These are phyloP conservation scores for Tolypeutes matacus DNA, from an alignment of 2,797 vertebrate genomes.

Conservation along the genomic window DNA sequence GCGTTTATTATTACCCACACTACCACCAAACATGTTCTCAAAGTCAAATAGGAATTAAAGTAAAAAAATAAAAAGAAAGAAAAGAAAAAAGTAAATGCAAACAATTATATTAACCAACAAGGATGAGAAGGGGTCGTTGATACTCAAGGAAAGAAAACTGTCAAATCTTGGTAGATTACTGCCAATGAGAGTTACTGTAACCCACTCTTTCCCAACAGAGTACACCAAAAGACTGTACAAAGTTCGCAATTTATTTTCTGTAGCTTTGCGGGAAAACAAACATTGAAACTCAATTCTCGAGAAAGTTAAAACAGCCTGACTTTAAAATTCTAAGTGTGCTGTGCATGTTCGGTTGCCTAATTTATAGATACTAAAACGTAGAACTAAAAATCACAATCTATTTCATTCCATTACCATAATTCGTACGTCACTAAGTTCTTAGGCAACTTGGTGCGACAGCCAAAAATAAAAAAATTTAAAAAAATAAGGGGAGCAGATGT, in stretches of 20 bases:
- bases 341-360: neutral
- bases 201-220: constrained; percentile 15
- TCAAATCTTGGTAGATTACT: neutral
- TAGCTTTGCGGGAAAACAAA: neutral
- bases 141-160: neutral
- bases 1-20: neutral
- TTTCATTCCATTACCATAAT: neutral
- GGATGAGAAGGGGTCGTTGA: neutral
- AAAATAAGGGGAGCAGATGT: no score
- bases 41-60: neutral
- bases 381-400: neutral
- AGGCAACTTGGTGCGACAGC: constrained; percentile 28
- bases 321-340: neutral
- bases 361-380: neutral
- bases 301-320: neutral
- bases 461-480: neutral
- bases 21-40: neutral
- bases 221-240: constrained; percentile 56
- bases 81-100: neutral
- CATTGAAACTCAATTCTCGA: neutral
- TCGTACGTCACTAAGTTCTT: neutral
- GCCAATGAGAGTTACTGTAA: neutral
- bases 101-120: neutral
- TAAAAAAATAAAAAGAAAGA: neutral
- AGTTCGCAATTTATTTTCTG: constrained; percentile 36